Conservation (phyloP, 2,888 invertebrate genomes). For the Synanthedon formicaeformis region DNA sequence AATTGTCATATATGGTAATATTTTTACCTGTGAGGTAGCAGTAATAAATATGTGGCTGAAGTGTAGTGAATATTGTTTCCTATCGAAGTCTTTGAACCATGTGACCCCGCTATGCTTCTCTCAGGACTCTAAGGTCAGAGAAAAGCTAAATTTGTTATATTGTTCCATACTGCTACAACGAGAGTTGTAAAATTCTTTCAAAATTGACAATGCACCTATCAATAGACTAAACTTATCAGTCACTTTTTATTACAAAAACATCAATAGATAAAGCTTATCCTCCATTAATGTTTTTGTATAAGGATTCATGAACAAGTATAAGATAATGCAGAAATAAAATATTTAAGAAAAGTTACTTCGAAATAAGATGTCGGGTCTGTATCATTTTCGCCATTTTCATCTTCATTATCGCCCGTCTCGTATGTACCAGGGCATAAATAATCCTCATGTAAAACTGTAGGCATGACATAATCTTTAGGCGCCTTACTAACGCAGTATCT, state of each 20-base stretch:
- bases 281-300: too few relatives aligned
- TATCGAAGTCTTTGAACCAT: constrained; percentile 49
- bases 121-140: constrained; percentile 42
- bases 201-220: too few relatives aligned
- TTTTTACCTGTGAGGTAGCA: constrained; percentile 44
- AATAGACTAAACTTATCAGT: too few relatives aligned
- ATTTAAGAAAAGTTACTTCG: constrained; percentile 19
- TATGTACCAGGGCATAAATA: constrained; percentile 30
- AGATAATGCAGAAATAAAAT: too few relatives aligned
- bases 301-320: too few relatives aligned
- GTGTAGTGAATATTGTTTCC: constrained; percentile 31
- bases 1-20: too few relatives aligned
- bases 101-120: constrained; percentile 47
- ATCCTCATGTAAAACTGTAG: constrained; percentile 37
- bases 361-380: constrained; percentile 20
- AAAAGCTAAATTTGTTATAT: not conserved
- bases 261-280: too few relatives aligned
- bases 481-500: constrained; percentile 41
- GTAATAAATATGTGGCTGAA: constrained; percentile 30
- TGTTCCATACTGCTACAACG: too few relatives aligned
- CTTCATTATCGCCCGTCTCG: constrained; percentile 45
- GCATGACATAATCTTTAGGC: constrained; percentile 56
- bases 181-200: too few relatives aligned
- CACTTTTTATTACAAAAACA: too few relatives aligned
- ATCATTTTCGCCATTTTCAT: constrained; percentile 34